Evolutionary conservation across 2,113 vertebrate species (phyloP).

Genomic region (Tetrax tetrax): DNA sequence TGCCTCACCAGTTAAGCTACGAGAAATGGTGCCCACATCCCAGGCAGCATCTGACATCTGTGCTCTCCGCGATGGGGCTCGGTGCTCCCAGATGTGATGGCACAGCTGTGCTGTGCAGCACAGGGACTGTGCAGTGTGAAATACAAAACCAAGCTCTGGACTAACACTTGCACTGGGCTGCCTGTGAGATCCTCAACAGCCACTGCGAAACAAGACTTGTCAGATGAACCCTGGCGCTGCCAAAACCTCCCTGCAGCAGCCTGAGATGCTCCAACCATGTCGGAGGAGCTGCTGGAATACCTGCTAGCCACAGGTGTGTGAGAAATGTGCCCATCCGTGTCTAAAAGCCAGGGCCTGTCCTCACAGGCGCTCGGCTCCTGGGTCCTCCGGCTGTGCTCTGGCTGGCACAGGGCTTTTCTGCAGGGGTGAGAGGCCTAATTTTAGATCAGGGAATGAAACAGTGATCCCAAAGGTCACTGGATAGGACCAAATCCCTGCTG

Average conservation of each 20-base stretch:
- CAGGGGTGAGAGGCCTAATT: background rate
- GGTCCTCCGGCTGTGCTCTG: rapidly evolving
- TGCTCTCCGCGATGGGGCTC: rapidly evolving
- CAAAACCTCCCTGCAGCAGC: background rate
- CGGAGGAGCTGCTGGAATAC: background rate
- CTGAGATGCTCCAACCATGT: rapidly evolving
- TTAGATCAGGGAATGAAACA: background rate
- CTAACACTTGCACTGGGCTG: background rate
- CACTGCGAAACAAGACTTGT: background rate
- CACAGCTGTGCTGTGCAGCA: background rate
- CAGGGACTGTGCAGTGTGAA: background rate
- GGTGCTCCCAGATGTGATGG: background rate
- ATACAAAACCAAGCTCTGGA: background rate
- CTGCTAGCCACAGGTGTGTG: rapidly evolving
- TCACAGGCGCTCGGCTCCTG: background rate
- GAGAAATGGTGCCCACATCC: background rate
- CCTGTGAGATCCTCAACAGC: background rate
- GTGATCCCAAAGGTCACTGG: conserved; percentile 2
- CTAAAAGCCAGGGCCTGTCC: background rate
- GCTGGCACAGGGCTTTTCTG: background rate
- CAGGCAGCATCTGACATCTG: rapidly evolving
- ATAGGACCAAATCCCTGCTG: background rate
- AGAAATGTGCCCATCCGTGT: background rate
- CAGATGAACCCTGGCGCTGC: background rate
- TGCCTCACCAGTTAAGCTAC: background rate